Evolutionary conservation across 2,888 invertebrate species (phyloP), one percentile per base, ranked within the genome.

Genomic region (Xylophagus ater): DNA sequence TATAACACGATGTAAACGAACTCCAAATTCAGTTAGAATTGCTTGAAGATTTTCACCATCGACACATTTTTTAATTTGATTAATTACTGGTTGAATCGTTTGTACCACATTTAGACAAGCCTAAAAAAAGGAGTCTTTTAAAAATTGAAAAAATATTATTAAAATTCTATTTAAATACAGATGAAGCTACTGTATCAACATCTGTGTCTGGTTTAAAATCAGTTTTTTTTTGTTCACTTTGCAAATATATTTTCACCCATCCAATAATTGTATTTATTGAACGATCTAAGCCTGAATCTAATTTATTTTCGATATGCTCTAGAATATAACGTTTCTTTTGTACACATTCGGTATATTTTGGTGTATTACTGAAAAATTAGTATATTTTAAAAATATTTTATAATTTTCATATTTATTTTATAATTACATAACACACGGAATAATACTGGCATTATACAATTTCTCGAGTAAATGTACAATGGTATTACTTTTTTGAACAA

Each of bases 381-480:
- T 24, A 20, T 24, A 5, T 24, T 24, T 24, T 13, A n/a, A n/a
- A n/a, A n/a, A n/a, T n/a, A n/a, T n/a, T n/a, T n/a, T n/a, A n/a
- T 14, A 9, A 8, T 23, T 33, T n/a, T 32, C n/a, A 21, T 7
- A 30, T 19, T 19, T 23, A 20, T 42, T 19, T 18, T 26, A 49
- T 45, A 59, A 72, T 73, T 70, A 90, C 89, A 78, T 73, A 25
- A 96, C 76, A 49, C 93, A 77, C 6, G 93, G 92, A 26, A 92
- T 69, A 3, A 96, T 76, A 41, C 83, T 81, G 57, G 94, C 92
- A 50, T 79, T 81, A 59, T 90, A 93, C 53, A 90, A 85, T 55
- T 93, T 93, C 51, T 93, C 93, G 57, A 96, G 75, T 55, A 96
- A 71, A 60, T 88, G 87, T 9, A 93, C 85, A 37, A 96, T 89